Base-by-base conservation (phyloP, 2,797 vertebrate species). In the Discoglossus pictus region DNA sequence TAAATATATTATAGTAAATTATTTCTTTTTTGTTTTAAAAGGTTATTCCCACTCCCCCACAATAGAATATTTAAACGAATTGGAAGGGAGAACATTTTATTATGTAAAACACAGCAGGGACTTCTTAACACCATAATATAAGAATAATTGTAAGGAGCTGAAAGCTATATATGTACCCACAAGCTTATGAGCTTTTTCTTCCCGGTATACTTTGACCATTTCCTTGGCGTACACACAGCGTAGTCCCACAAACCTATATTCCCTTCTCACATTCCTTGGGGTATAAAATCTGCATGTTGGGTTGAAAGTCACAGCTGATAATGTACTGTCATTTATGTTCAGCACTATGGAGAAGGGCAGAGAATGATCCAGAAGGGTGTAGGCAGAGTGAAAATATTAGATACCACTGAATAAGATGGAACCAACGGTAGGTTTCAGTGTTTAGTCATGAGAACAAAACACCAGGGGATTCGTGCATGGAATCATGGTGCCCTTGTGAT, bases 231-330 rank as follows among this genome's bases (percentile, higher is more conserved):
- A 46, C 44, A 62, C 61, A 27, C 11, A 39, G 38, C 16, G 42
- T 24, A 51, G 25, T 18, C 6, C 34, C 35, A 16, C 35, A 21
- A 60, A 44, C 39, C 11, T 27, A 44, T 31, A 31, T 21, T 11
- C 48, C 48, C 25, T 17, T 31, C 35, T 31, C 9, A 11, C 5
- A 23, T n/a, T 16, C 36, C 36, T 24, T 16, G 2, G 60, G 50
- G 51, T 36, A 52, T 47, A n/a, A 53, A 58, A 56, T 42, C 12
- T 43, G 60, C 52, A 51, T 38, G 15, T 31, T 40, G 39, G 38
- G 44, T 51, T 42, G 18, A 64, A 71, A 71, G 61, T 53, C 68
- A 52, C 68, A 52, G 61, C 50, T 38, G 35, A 51, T 17, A n/a
- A 36, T 63, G 39, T 18, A 48, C 24, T 51, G 10, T 24, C 31